Conservation (phyloP, 2,113 vertebrate species). For the Microcebus ravelobensis region DNA sequence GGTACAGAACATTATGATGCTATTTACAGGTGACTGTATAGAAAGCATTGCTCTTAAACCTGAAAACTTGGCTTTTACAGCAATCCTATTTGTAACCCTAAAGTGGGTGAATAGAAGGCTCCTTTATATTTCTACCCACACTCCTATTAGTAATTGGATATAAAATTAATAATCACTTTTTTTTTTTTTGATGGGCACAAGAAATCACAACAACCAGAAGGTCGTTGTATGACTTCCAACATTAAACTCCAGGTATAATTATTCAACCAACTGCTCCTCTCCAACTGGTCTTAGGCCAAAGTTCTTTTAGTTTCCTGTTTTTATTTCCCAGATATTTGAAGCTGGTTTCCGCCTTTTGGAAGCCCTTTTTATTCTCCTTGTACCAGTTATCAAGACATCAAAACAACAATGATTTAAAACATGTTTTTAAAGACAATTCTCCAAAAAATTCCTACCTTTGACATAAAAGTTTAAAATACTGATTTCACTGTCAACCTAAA, state of each 20-base stretch:
- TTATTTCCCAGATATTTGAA: constrained; percentile 77
- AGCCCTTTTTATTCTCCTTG: constrained; percentile 11
- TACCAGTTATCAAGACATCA: constrained; percentile 52
- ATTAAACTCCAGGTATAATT: constrained; percentile 55
- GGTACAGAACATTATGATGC: not conserved
- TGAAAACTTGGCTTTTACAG: not conserved
- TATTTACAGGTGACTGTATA: not conserved
- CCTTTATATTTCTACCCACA: not conserved
- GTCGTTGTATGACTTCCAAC: constrained; percentile 52
- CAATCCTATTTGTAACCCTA: not conserved
- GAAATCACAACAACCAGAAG: constrained; percentile 49
- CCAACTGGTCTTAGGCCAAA: constrained; percentile 73
- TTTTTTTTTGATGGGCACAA: not conserved
- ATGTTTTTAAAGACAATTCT: not conserved
- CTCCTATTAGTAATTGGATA: not conserved
- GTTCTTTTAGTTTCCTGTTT: constrained; percentile 78
- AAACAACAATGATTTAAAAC: constrained; percentile 58
- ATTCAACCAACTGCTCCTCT: constrained; percentile 48
- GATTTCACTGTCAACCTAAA: not conserved
- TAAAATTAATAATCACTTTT: not conserved
- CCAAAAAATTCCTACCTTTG: not conserved
- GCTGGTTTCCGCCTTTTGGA: constrained; percentile 68
- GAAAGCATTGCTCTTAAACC: not conserved
- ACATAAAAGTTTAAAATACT: not conserved
- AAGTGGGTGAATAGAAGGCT: not conserved